Percentiles rank a stretch among this genome's conserved stretches.
phyloP scores from a whole-genome alignment of 2,888 invertebrate species.

The Pogonocherus hispidulus region DNA sequence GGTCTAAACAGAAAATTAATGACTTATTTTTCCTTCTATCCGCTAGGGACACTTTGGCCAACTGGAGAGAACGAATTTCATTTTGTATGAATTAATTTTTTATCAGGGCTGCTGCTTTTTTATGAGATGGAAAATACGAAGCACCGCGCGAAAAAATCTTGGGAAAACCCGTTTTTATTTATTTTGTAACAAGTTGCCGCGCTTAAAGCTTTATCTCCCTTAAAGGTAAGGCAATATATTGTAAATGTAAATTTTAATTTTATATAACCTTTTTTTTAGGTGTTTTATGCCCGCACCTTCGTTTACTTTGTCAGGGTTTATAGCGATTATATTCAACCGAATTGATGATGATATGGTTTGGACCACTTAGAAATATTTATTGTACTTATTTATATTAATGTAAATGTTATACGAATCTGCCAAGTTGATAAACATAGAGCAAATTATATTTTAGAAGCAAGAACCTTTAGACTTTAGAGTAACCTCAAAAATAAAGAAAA shows the following conservation, averaged over 20 bases:
- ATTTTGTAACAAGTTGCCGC: constrained; percentile 28
- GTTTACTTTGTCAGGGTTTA: too few relatives aligned
- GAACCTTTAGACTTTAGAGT: too few relatives aligned
- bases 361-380: too few relatives aligned
- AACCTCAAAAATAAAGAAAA: too few relatives aligned
- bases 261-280: neutral
- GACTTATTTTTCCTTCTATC: constrained; percentile 43
- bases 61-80: constrained; percentile 35
- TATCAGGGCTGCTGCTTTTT: constrained; percentile 20
- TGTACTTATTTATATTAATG: too few relatives aligned
- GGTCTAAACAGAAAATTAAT: constrained; percentile 48
- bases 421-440: too few relatives aligned
- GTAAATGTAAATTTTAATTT: constrained; percentile 19
- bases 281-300: neutral
- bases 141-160: constrained; percentile 14
- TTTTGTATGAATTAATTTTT: constrained; percentile 36
- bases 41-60: constrained; percentile 35
- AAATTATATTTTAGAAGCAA: too few relatives aligned
- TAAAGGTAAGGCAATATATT: neutral
- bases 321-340: too few relatives aligned
- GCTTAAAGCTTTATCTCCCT: constrained; percentile 17
- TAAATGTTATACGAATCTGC: too few relatives aligned
- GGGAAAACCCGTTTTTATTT: constrained; percentile 1
- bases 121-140: constrained; percentile 15
- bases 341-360: too few relatives aligned